Conservation (phyloP, 92 coral and sea anemone species). For the Porites divaricata region DNA sequence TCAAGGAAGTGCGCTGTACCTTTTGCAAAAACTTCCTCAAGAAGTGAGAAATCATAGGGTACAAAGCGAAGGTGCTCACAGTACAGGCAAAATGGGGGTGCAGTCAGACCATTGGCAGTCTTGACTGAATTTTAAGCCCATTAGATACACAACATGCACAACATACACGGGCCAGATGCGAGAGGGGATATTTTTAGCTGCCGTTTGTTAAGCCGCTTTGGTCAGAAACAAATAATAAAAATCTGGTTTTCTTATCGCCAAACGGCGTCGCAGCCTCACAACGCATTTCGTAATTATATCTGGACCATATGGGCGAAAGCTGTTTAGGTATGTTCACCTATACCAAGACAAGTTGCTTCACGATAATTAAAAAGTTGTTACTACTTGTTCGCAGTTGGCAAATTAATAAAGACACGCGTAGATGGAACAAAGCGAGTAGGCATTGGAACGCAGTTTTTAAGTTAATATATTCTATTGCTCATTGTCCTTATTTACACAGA, state of each 20-base stretch:
- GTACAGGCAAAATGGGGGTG: not conserved
- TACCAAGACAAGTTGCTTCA: conserved; percentile 3
- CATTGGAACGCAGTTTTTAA: not conserved
- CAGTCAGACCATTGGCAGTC: not conserved
- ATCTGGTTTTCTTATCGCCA: conserved; percentile 43
- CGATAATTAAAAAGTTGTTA: conserved; percentile 5
- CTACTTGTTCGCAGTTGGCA: not conserved
- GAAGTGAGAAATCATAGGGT: not conserved
- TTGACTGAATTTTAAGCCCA: not conserved
- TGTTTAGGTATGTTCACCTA: conserved; percentile 15
- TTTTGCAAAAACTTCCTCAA: not conserved
- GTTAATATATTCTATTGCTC: conserved; percentile 5
- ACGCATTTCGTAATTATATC: conserved; percentile 25
- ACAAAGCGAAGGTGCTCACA: conserved; percentile 3
- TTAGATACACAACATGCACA: not conserved
- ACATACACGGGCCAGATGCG: conserved; percentile 37
- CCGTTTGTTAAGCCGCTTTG: conserved; percentile 29
- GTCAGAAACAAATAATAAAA: conserved; percentile 32
- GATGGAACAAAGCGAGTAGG: not conserved
- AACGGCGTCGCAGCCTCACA: conserved; percentile 24
- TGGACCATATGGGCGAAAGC: conserved; percentile 41
- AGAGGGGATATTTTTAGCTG: conserved; percentile 9
- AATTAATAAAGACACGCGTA: not conserved
- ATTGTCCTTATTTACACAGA: conserved; percentile 30
- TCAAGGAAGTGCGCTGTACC: not conserved